Percentiles rank a stretch among this genome's conserved stretches.
phyloP scores from a whole-genome alignment of 2,113 vertebrate genomes.

The Brachyhypopomus occidentalis region DNA sequence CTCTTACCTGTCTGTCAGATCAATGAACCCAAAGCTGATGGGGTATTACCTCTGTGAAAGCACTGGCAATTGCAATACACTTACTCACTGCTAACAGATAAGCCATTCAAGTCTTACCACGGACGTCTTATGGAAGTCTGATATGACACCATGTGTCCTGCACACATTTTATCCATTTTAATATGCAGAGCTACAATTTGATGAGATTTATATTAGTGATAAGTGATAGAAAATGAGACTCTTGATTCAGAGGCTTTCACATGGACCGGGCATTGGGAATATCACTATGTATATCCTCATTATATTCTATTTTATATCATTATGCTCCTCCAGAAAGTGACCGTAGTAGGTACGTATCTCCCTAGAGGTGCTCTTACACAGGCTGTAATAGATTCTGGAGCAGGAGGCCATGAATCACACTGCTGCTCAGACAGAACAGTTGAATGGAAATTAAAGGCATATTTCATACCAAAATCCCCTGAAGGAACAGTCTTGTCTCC shows the following conservation, averaged over 20 bases:
- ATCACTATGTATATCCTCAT: constrained; percentile 4
- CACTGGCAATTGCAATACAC: not conserved
- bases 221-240: not conserved
- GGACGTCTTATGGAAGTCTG: not conserved
- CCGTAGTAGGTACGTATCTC: not conserved
- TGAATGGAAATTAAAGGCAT: constrained; percentile 51
- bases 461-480: constrained; percentile 35
- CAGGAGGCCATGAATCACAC: constrained; percentile 41
- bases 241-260: not conserved
- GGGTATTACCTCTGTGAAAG: not conserved
- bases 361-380: constrained; percentile 6
- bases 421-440: constrained; percentile 23
- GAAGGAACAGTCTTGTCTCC: constrained; percentile 9
- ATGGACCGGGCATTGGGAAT: not conserved
- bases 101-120: not conserved
- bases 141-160: not conserved
- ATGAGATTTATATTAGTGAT: not conserved
- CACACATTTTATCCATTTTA: not conserved
- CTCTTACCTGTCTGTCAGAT: not conserved
- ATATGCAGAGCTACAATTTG: not conserved
- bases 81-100: not conserved
- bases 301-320: constrained; percentile 18
- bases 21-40: not conserved
- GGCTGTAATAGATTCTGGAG: constrained; percentile 27
- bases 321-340: not conserved